A percentile compares a stretch with the other conserved stretches of the same genome.
Evolutionary conservation across 2,113 vertebrate genomes (phyloP).

Genomic region (Strix uralensis): DNA sequence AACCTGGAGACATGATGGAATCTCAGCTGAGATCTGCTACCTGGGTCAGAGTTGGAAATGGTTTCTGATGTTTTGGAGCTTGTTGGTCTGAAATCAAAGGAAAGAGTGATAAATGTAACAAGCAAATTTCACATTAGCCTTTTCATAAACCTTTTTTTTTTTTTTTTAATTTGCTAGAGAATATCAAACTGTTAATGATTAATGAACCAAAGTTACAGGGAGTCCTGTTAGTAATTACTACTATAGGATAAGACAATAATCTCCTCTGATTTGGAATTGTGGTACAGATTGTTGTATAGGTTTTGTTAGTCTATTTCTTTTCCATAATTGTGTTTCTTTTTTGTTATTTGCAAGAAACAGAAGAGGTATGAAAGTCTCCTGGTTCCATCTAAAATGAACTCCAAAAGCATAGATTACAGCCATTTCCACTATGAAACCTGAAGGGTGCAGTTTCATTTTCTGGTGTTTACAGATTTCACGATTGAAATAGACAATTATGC

Average conservation of each 20-base stretch:
- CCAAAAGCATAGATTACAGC: not conserved
- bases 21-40: not conserved
- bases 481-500: not conserved
- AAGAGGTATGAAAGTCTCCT: not conserved
- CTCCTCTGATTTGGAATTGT: not conserved
- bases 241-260: not conserved
- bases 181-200: not conserved
- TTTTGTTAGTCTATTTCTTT: not conserved
- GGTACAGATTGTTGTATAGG: not conserved
- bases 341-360: not conserved
- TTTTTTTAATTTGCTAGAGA: not conserved
- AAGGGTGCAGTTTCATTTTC: not conserved
- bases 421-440: not conserved
- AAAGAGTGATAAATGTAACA: not conserved
- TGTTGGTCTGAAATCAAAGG: not conserved
- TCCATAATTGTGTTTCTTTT: not conserved
- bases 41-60: not conserved
- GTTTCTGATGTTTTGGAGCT: not conserved
- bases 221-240: not conserved
- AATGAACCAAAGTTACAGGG: not conserved
- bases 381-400: not conserved
- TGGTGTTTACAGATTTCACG: not conserved
- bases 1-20: not conserved
- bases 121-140: not conserved
- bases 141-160: not conserved